A percentile compares a stretch with the other conserved stretches of the same genome.
Evolutionary conservation across 1,140 invertebrate species (phyloP).

Genomic region (Drosophila sproati): DNA sequence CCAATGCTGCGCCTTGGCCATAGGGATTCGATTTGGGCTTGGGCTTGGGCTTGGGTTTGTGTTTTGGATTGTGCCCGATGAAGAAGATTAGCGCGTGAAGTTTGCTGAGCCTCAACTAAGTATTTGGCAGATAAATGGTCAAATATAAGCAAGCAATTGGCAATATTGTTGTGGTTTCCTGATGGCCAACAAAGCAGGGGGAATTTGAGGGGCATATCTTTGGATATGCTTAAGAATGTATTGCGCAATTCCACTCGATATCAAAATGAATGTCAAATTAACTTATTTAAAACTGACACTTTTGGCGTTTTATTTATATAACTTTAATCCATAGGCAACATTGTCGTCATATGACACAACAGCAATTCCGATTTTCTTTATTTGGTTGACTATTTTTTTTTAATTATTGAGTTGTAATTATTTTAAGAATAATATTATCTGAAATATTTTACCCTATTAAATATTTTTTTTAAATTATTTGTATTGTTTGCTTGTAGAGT

Average conservation of each 20-base stretch:
- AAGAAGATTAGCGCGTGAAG: conserved; percentile 48
- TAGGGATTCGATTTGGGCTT: conserved; percentile 31
- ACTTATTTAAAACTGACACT: too few relatives aligned
- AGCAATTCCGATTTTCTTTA: too few relatives aligned
- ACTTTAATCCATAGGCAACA: too few relatives aligned
- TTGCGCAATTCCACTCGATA: background rate
- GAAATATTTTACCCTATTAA: too few relatives aligned
- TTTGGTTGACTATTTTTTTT: background rate
- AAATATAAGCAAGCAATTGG: conserved; percentile 35
- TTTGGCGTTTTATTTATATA: too few relatives aligned
- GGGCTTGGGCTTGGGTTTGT: background rate
- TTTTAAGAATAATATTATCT: background rate
- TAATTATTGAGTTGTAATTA: background rate
- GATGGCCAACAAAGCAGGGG: background rate
- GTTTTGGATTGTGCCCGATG: conserved; percentile 16
- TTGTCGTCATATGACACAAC: background rate
- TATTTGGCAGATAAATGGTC: conserved; percentile 51
- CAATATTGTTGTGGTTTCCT: conserved; percentile 1
- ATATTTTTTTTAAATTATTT: too few relatives aligned
- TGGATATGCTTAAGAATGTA: conserved; percentile 4
- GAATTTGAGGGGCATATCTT: background rate
- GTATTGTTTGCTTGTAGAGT: too few relatives aligned
- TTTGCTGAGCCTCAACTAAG: conserved; percentile 24
- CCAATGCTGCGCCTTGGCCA: conserved; percentile 29
- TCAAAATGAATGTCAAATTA: background rate